phyloP scores from a whole-genome alignment of 2,113 vertebrate genomes.

The Halichoerus grypus region DNA sequence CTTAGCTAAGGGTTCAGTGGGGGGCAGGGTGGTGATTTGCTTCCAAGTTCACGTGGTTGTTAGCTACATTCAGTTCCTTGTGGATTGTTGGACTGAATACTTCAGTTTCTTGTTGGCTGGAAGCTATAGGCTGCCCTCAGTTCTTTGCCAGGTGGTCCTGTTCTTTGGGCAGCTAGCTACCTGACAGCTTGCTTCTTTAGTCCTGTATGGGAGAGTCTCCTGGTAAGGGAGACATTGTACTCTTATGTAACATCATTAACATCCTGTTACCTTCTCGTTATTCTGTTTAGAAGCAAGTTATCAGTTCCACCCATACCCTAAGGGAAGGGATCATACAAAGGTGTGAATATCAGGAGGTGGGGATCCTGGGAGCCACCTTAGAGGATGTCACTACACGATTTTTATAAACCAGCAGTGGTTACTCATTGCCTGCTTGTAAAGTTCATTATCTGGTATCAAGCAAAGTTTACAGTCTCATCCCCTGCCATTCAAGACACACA shows the following conservation, averaged over 20 bases:
- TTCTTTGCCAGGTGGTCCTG: neutral
- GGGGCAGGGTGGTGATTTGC: fast-evolving
- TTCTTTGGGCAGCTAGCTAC: neutral
- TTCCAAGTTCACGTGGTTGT: fast-evolving
- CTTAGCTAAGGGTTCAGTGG: neutral
- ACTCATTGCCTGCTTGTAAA: neutral
- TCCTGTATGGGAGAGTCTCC: neutral
- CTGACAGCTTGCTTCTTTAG: neutral
- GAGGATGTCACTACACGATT: neutral
- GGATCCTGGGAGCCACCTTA: no score
- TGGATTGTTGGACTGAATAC: neutral
- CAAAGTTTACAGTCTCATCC: neutral
- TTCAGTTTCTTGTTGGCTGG: neutral
- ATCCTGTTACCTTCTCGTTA: neutral
- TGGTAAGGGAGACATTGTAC: neutral
- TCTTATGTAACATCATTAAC: neutral
- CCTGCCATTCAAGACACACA: neutral
- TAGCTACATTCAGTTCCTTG: neutral
- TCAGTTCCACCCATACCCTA: no score
- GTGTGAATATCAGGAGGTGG: neutral
- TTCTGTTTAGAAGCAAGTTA: neutral
- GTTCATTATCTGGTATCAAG: neutral
- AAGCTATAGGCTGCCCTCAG: neutral
- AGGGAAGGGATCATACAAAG: neutral
- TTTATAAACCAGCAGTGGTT: neutral